These are phyloP conservation scores for Eristalis tenax DNA, from an alignment of 2,888 invertebrate genomes.

Conservation along the genomic window DNA sequence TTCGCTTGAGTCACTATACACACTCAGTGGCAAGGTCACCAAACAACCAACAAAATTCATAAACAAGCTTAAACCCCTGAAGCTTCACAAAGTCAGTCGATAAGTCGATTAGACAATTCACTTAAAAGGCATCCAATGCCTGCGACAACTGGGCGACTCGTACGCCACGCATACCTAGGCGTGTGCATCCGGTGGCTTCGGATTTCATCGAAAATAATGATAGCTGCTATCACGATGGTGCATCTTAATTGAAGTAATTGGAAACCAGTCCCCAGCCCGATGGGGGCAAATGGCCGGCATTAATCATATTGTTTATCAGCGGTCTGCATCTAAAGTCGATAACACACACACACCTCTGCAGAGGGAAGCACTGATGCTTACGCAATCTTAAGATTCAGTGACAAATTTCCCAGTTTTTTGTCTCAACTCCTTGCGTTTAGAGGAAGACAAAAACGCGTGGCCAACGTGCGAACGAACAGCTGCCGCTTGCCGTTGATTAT, in stretches of 20 bases:
- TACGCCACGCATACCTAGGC: neutral
- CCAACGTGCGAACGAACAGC: slow-evolving; percentile 2
- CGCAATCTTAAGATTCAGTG: slow-evolving; percentile 1
- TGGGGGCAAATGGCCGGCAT: neutral
- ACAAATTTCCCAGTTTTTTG: neutral
- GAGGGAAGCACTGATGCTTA: neutral
- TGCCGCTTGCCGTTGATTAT: neutral
- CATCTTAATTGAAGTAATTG: neutral
- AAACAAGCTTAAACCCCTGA: neutral
- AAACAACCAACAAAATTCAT: neutral
- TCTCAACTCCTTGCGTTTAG: neutral
- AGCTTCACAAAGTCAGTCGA: neutral
- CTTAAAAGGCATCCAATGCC: neutral
- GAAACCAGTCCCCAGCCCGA: neutral
- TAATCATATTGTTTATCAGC: neutral
- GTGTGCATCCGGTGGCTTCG: neutral
- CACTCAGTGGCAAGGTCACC: neutral
- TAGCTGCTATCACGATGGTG: neutral
- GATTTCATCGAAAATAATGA: neutral
- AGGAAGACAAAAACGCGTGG: neutral
- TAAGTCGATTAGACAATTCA: neutral
- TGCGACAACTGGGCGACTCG: neutral
- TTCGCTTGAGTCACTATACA: neutral
- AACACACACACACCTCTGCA: neutral
- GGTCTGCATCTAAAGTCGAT: neutral